phyloP scores from a whole-genome alignment of 2,113 vertebrate genomes.

The Epinephelus cyanopodus region DNA sequence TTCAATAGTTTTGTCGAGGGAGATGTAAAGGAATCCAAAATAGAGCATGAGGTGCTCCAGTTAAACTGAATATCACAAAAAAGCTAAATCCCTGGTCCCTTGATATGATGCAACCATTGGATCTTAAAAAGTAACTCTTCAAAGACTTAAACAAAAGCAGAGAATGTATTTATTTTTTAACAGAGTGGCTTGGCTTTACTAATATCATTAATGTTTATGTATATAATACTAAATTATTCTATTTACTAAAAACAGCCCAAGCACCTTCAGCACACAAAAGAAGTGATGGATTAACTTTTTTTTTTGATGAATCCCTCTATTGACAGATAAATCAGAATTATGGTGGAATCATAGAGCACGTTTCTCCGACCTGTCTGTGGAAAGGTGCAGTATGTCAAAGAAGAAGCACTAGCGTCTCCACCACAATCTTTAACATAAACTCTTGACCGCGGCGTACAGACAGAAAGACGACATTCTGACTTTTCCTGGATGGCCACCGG shows the following conservation, averaged over 20 bases:
- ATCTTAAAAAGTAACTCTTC: not conserved
- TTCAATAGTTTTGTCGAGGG: not conserved
- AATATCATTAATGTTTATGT: no score
- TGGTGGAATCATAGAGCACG: not conserved
- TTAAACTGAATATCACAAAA: not conserved
- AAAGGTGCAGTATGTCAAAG: not conserved
- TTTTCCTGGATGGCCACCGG: constrained; percentile 14
- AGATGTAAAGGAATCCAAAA: not conserved
- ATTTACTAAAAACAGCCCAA: no score
- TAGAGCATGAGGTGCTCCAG: not conserved
- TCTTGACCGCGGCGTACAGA: constrained; percentile 9
- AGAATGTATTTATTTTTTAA: no score
- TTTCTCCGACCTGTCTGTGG: not conserved
- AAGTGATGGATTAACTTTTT: no score
- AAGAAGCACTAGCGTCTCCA: not conserved
- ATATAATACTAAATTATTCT: no score
- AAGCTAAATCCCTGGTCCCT: not conserved
- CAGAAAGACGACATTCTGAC: not conserved
- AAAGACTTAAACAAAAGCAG: no score
- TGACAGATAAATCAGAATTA: not conserved
- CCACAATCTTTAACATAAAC: not conserved
- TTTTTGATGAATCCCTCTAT: not conserved
- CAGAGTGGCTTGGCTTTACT: no score
- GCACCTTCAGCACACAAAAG: no score
- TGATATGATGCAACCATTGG: not conserved